These are phyloP conservation scores for Taxidea taxus DNA, from an alignment of 2,113 vertebrate species.

Conservation along the genomic window DNA sequence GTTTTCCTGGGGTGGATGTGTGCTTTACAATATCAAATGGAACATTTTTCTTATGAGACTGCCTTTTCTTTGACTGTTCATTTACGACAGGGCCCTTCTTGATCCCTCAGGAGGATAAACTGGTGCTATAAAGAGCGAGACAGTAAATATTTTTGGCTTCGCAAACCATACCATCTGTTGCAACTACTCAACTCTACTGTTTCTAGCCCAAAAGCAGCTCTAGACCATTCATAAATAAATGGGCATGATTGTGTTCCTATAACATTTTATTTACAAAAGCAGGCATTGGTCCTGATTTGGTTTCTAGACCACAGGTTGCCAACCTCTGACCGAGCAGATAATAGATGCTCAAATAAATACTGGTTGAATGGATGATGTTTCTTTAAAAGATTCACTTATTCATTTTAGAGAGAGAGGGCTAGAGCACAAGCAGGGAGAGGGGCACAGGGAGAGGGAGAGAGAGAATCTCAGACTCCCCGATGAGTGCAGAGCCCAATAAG, in stretches of 20 bases:
- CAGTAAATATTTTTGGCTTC: background rate
- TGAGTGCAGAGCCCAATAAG: background rate
- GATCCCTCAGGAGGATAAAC: background rate
- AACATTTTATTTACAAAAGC: background rate
- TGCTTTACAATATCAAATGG: slow-evolving; percentile 17
- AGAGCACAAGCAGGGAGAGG: background rate
- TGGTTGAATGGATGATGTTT: background rate
- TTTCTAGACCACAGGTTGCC: background rate
- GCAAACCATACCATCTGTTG: background rate
- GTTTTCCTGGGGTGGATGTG: background rate
- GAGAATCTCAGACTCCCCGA: background rate
- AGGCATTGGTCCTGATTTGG: slow-evolving; percentile 1
- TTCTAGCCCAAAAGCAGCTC: background rate
- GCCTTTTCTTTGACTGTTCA: background rate
- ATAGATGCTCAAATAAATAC: background rate
- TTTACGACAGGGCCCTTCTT: background rate
- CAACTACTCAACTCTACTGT: background rate
- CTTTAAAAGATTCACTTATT: background rate
- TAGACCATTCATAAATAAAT: background rate
- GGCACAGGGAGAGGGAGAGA: background rate
- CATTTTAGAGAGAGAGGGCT: background rate
- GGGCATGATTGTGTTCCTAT: background rate
- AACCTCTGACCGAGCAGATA: background rate
- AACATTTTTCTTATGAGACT: background rate
- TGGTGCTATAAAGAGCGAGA: background rate